These are phyloP conservation scores for Dermatemys mawii DNA, from an alignment of 2,113 vertebrate species.

Conservation along the genomic window DNA sequence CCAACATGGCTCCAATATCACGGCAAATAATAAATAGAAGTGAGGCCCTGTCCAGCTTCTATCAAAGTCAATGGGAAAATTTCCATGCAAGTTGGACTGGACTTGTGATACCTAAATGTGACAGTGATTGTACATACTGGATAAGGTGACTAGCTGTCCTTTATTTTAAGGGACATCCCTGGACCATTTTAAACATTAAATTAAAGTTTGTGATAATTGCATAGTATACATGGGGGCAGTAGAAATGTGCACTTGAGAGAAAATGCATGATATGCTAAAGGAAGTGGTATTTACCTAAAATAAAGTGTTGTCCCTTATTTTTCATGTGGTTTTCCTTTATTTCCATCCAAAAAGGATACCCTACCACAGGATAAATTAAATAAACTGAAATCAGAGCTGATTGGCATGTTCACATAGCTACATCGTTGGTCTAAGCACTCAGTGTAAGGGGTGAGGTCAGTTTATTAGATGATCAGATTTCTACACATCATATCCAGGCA, in stretches of 20 bases:
- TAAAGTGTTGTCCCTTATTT: too few species aligned
- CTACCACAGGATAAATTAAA: too few species aligned
- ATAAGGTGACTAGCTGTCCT: neutral
- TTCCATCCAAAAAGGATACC: too few species aligned
- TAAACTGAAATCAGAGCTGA: neutral
- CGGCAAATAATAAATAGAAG: too few species aligned
- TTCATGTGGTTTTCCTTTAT: too few species aligned
- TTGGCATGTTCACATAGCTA: neutral
- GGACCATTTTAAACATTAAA: too few species aligned
- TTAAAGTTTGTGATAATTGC: neutral
- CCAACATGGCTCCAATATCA: too few species aligned
- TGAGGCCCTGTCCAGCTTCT: neutral
- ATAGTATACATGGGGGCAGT: neutral
- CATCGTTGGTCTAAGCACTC: neutral
- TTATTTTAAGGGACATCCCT: too few species aligned
- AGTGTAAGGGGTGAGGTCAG: neutral
- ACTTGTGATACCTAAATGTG: neutral
- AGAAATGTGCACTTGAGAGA: neutral
- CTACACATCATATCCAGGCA: neutral
- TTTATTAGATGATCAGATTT: neutral
- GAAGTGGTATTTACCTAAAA: too few species aligned
- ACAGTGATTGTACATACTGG: neutral
- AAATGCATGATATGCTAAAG: neutral
- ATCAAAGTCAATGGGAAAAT: neutral
- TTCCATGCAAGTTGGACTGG: neutral